These are phyloP conservation scores for Lampris incognitus DNA, from an alignment of 2,113 vertebrate species.

Conservation along the genomic window DNA sequence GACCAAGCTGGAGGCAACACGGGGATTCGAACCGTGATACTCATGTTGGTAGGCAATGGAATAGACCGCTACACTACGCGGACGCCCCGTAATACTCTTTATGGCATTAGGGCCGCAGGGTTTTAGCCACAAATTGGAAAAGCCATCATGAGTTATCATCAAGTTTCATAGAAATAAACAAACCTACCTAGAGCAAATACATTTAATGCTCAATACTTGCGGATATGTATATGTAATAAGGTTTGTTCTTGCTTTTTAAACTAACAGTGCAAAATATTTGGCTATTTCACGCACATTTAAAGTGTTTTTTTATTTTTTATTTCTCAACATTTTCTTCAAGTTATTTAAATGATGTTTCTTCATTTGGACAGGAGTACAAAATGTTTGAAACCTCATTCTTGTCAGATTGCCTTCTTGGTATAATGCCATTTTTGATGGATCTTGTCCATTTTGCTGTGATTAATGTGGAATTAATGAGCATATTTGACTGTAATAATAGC, in stretches of 20 bases:
- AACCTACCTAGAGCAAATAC: conserved; percentile 21
- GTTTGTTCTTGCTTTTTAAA: neutral
- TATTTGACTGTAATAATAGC: neutral
- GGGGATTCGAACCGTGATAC: too few relatives aligned
- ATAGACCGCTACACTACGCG: too few relatives aligned
- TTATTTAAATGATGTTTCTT: too few relatives aligned
- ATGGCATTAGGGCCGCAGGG: conserved; percentile 23
- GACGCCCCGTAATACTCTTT: neutral
- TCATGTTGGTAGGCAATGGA: too few relatives aligned
- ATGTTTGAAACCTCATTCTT: too few relatives aligned
- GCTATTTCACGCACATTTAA: too few relatives aligned
- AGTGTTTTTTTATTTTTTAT: neutral
- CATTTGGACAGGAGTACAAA: too few relatives aligned
- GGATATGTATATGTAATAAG: neutral
- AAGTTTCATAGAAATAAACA: conserved; percentile 28
- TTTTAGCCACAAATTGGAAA: conserved; percentile 46
- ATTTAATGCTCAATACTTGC: conserved; percentile 6
- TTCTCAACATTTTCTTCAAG: neutral
- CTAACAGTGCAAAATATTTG: too few relatives aligned
- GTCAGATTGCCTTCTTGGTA: too few relatives aligned
- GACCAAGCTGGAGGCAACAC: too few relatives aligned
- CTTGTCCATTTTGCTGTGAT: neutral
- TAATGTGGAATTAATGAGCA: neutral
- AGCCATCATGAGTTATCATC: conserved; percentile 42
- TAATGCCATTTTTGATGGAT: neutral